Base-by-base conservation (phyloP, 1,140 invertebrate genomes). In the Diachasmimorpha longicaudata region DNA sequence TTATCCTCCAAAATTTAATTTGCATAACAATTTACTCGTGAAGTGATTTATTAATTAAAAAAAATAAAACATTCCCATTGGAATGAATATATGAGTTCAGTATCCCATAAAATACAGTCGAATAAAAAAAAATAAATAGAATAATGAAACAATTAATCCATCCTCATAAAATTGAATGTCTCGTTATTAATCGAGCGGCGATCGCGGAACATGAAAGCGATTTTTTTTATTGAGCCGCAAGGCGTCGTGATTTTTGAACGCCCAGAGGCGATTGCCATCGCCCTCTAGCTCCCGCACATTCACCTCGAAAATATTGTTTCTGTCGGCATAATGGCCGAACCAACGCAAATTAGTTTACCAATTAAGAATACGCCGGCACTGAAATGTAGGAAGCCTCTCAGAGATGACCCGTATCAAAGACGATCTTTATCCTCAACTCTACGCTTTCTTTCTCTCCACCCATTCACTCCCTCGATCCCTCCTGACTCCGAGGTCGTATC, bases 351-450 rank as follows among this genome's bases (percentile, higher is more conserved):
- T 76, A 74, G 77, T 68, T 39, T 31, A 55, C 67, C 71, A 78
- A 78, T 78, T 76, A 76, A 78, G 67, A 78, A 58, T 63, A 52
- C 19, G 21, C 63, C 44, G 52, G 37, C 39, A 72, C 66, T 72
- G 58, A 21, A 9, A 52, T 36, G 21, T 66, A 39, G 52, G 55
- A 73, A 66, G 55, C 31, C 37, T 39, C 58, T 39, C 58, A 39
- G 36, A 68, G 36, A 68, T 68, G 66, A 68, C 55, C 37, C 67
- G 72, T 79, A 79, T 79, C 78, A 79, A 79, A 79, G 77, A 67
- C 70, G 74, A 79, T 79, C 78, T 79, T 79, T 79, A 77, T 79
- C 75, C 75, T 31, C 31, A 63, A 63, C 58, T 63, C 66, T 16
- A 31, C 14, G 48, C n/a, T 66, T 66, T 39, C 36, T 68, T 68